Evolutionary conservation across 2,113 vertebrate genomes (phyloP), one percentile per base, ranked within the genome.

Genomic region (Pygathrix nemaeus): DNA sequence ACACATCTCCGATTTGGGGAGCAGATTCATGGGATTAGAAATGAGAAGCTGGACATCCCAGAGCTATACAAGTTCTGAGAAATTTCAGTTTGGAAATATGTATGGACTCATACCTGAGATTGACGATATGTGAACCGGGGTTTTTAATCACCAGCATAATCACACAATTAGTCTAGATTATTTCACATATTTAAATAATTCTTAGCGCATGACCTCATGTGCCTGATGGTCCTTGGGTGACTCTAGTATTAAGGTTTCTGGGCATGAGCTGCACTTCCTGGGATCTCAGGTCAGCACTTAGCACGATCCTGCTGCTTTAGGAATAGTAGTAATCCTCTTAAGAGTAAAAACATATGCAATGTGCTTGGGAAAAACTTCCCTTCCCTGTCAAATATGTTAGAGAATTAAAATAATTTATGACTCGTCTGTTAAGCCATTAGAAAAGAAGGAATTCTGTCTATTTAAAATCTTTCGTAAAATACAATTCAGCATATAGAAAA

Each of bases 101-200:
- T 97, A 30, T 96, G 88, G 81, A 97, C 79, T 80, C 57, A 52
- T 85, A 97, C 97, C 79, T 92, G 96, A 89, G 70, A 92, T 78
- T 66, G 81, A 90, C 81, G 93, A 75, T 95, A 88, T 83, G 35
- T 52, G 94, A 93, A 96, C 66, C 93, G 68, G 93, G 78, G 43
- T 0, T 0, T 97, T 95, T 96, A 95, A 97, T 98, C 97, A 95
- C 92, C 78, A 75, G 43, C 80, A 95, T 96, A 97, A 98, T 97
- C 96, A 95, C 92, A 97, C 97, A 93, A 97, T 98, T 85, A 95
- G 45, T 97, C 98, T 95, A 73, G 90, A 82, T 95, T 87, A n/a
- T 95, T 94, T 55, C 95, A 95, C 96, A 92, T 97, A 96, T 98
- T 98, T 98, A 97, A 97, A 84, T 86, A 70, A 93, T 97, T 97